Conservation (phyloP, 2,113 vertebrate genomes). For the Solenodon paradoxus region DNA sequence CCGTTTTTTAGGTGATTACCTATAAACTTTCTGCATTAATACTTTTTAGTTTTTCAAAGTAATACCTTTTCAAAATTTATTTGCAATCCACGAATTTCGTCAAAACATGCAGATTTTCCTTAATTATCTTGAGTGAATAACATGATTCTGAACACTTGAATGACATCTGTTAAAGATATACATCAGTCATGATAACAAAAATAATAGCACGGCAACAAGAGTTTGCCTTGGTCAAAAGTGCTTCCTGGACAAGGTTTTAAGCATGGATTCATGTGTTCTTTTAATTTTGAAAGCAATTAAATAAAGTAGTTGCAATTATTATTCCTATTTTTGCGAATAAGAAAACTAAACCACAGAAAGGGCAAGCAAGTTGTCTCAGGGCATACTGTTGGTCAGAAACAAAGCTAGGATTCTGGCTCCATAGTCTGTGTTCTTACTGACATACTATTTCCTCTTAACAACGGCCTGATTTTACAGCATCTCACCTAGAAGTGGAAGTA, state of each 20-base stretch:
- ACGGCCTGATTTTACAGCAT: neutral
- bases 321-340: conserved; percentile 6
- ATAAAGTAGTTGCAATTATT: neutral
- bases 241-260: neutral
- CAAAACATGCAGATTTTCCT: conserved; percentile 15
- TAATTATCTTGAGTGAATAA: conserved; percentile 21
- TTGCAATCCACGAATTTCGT: neutral
- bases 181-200: too few species aligned
- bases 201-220: neutral
- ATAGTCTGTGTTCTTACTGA: neutral
- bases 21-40: neutral
- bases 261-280: neutral
- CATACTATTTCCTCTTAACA: neutral
- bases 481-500: neutral
- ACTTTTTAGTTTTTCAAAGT: conserved; percentile 35
- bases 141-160: neutral
- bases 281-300: neutral
- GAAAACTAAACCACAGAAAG: neutral
- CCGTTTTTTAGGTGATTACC: neutral
- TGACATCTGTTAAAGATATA: neutral
- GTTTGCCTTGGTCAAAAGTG: neutral
- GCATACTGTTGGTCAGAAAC: neutral
- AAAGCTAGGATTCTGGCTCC: neutral
- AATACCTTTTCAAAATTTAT: neutral
- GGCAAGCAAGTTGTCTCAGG: neutral